Base-by-base conservation (phyloP, 2,888 invertebrate species). In the Drosophila tripunctata region DNA sequence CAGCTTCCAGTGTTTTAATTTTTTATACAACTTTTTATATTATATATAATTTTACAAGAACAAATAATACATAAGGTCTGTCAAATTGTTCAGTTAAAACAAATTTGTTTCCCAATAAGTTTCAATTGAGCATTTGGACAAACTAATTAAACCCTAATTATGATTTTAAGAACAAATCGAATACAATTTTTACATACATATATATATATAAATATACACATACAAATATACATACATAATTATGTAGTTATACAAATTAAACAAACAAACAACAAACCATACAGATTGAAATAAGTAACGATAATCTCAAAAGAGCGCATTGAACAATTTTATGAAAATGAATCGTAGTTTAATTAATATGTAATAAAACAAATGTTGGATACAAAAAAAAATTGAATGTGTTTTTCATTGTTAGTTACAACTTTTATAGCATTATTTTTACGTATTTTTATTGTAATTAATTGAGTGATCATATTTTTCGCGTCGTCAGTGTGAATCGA, bases 291-390 rank as follows among this genome's bases (percentile, higher is more conserved):
- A 60, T 17, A 33, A 58, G 45, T n/a, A 69, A 61, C 54, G 71
- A 64, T 55, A 71, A 73, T 78, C 77, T 80, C 77, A 73, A n/a
- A n/a, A 65, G 65, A 81, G 43, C 71, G 75, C 76, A 82, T 83
- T 81, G 67, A 78, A 75, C 72, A 82, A 83, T 82, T 82, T 81
- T 77, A 83, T 72, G 77, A 69, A 78, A 72, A 67, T 75, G 72
- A 72, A 72, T 35, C 47, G 81, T 80, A 80, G 79, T 77, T 55
- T 79, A 82, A 81, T 69, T 62, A 66, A 57, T 67, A 73, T 77
- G 67, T 82, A 82, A 79, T 75, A 82, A 79, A 78, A 74, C 38
- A 50, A 79, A 79, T 80, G 82, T 80, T 80, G 82, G 73, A 75
- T 79, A 82, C 69, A 80, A 79, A 78, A 63, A n/a, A n/a, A n/a